A percentile compares a stretch with the other conserved stretches of the same genome.
Evolutionary conservation across 2,888 invertebrate genomes (phyloP).

Genomic region (Allolobophora icterica): DNA sequence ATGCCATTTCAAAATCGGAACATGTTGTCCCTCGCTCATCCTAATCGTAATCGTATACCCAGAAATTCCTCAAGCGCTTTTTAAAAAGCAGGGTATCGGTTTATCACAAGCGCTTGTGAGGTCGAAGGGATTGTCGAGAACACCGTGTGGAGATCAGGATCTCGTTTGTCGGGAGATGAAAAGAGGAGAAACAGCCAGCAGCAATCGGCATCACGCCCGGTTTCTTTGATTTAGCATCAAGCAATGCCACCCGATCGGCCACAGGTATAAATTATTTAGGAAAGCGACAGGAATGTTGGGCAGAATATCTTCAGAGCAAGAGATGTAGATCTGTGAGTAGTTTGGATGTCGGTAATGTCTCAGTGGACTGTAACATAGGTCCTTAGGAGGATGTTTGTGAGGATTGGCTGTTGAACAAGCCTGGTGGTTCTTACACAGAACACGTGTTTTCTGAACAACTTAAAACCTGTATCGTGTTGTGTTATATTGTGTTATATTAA

Average conservation of each 20-base stretch:
- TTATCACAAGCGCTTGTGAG: not conserved
- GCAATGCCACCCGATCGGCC: not conserved
- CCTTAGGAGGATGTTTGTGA: no score
- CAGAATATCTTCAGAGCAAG: not conserved
- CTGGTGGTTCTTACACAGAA: no score
- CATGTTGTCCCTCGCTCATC: no score
- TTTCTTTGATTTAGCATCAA: not conserved
- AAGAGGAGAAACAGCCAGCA: not conserved
- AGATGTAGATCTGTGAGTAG: not conserved
- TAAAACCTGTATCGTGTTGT: no score
- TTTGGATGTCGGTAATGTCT: not conserved
- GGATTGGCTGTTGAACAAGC: no score
- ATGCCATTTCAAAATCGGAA: no score
- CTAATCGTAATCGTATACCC: no score
- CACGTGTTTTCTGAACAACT: no score
- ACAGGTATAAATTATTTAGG: constrained; percentile 2
- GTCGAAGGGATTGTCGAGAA: not conserved
- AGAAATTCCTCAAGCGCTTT: no score
- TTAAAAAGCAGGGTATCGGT: no score
- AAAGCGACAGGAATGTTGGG: not conserved
- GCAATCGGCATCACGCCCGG: not conserved
- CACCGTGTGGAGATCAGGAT: not conserved
- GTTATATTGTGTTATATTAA: no score
- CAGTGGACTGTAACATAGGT: not conserved
- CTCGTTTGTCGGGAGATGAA: not conserved